Evolutionary conservation across 2,113 vertebrate species (phyloP).

Genomic region (Malurus melanocephalus): DNA sequence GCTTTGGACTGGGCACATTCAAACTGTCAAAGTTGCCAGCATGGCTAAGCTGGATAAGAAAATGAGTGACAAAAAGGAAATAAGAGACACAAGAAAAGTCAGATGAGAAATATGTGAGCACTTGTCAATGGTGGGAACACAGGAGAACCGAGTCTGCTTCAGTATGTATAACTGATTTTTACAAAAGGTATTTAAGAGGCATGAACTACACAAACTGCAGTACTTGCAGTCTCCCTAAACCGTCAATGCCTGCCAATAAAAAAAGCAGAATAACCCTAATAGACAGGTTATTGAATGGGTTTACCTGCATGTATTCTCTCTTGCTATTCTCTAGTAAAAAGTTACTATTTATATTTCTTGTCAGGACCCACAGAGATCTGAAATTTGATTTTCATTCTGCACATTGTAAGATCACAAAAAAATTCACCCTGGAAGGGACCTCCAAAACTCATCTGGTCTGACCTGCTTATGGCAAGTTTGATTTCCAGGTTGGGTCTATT

Average conservation of each 20-base stretch:
- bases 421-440: background rate
- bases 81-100: background rate
- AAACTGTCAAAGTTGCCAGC: background rate
- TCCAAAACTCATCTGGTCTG: background rate
- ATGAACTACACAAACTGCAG: background rate
- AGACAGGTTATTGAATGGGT: background rate
- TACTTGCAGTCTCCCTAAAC: background rate
- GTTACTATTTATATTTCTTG: background rate
- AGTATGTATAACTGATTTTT: background rate
- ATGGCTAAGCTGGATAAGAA: constrained; percentile 32
- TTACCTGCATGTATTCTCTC: background rate
- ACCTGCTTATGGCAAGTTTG: background rate
- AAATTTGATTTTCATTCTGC: background rate
- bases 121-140: background rate
- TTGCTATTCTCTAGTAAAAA: background rate
- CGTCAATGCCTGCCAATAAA: background rate
- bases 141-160: background rate
- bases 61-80: constrained; percentile 23
- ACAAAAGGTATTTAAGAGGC: background rate
- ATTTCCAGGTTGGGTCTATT: background rate
- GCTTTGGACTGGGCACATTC: background rate
- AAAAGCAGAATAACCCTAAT: background rate
- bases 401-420: background rate
- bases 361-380: fast-evolving
- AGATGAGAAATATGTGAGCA: background rate